Percentiles rank a stretch among this genome's conserved stretches.
Conservation (phyloP, 2,888 invertebrate species). For the Orthonychiurus folsomi region DNA sequence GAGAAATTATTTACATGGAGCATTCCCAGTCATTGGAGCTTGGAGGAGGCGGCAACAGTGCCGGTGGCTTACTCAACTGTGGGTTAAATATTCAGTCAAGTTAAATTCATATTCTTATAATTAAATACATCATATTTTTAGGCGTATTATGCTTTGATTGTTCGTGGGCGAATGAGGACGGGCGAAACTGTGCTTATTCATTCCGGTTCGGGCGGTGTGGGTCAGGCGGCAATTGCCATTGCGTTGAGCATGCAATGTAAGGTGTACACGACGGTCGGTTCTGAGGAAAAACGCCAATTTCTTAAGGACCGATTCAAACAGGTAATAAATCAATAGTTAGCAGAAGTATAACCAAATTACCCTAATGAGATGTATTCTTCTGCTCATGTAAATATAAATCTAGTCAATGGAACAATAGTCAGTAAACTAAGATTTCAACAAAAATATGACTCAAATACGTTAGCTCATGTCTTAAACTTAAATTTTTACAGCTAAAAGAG, state of each 20-base stretch:
- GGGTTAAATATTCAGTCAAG: not conserved
- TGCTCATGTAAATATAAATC: no score
- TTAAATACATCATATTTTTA: constrained; percentile 2
- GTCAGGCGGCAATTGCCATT: constrained; percentile 67
- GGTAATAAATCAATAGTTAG: constrained; percentile 39
- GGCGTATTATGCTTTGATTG: constrained; percentile 54
- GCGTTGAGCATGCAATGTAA: constrained; percentile 57
- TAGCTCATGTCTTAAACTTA: not conserved
- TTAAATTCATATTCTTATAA: not conserved
- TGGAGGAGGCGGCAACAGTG: constrained; percentile 58
- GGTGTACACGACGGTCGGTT: constrained; percentile 63
- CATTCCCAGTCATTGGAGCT: constrained; percentile 53
- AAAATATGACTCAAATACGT: not conserved
- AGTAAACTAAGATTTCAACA: not conserved
- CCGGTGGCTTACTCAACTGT: constrained; percentile 56
- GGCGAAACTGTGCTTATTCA: constrained; percentile 50
- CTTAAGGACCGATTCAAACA: constrained; percentile 73
- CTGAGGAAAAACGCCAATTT: constrained; percentile 72
- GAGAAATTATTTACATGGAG: constrained; percentile 49
- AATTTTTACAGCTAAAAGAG: constrained; percentile 46
- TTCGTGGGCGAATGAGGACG: constrained; percentile 49
- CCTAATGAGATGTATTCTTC: no score
- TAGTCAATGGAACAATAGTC: no score
- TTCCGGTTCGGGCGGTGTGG: constrained; percentile 62
- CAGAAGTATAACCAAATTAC: no score